Conservation (phyloP, 2,113 vertebrate species). For the Ia io region DNA sequence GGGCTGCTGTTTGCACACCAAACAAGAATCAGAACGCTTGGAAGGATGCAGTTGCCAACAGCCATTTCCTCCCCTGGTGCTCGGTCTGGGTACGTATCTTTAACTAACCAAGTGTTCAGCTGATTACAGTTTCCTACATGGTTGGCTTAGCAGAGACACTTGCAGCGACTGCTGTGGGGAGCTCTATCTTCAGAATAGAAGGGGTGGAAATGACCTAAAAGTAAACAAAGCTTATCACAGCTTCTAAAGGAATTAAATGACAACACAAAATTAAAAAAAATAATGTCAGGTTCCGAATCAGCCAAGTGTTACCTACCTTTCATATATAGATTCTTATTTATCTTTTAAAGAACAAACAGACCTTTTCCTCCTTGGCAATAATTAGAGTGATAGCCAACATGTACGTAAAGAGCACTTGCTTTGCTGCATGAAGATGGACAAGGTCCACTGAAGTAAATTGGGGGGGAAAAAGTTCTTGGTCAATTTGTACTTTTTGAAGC, state of each 20-base stretch:
- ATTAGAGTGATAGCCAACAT: not conserved
- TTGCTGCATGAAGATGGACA: not conserved
- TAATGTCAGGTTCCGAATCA: not conserved
- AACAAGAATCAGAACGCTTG: not conserved
- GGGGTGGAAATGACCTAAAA: conserved; percentile 7
- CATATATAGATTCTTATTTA: not conserved
- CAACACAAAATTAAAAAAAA: not conserved
- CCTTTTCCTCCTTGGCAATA: not conserved
- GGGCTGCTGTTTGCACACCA: not conserved
- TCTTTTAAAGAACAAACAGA: not conserved
- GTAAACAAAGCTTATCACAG: not conserved
- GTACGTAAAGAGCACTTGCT: not conserved
- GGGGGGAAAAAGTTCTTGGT: not conserved
- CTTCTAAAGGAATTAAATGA: not conserved
- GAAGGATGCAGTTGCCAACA: not conserved
- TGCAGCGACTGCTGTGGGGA: conserved; percentile 37
- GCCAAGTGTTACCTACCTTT: not conserved
- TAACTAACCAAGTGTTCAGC: conserved; percentile 57
- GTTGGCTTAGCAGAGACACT: conserved; percentile 58
- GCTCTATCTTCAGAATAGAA: conserved; percentile 42
- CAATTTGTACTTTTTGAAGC: not conserved
- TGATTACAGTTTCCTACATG: conserved; percentile 60
- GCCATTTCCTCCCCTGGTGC: not conserved
- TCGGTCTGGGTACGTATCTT: conserved; percentile 43
- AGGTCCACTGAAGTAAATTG: not conserved